These are phyloP conservation scores for Tylochromis polylepis DNA, from an alignment of 2,113 vertebrate genomes.

Conservation along the genomic window DNA sequence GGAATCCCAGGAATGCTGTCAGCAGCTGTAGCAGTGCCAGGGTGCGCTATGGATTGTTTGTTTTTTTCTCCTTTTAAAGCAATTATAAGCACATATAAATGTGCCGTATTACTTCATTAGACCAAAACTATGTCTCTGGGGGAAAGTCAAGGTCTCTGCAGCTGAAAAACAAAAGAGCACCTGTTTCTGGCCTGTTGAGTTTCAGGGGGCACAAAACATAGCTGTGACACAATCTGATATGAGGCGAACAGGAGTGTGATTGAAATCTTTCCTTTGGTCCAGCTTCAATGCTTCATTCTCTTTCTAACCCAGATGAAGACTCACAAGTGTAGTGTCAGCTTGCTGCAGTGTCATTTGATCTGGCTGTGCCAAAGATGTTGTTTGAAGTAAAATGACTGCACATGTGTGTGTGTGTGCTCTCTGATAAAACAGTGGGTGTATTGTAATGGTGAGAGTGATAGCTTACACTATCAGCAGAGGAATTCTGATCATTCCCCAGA, in stretches of 20 bases:
- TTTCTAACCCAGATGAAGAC: background rate
- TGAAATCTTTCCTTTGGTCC: background rate
- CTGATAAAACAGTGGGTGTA: conserved; percentile 45
- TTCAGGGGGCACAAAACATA: conserved; percentile 28
- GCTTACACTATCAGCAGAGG: conserved; percentile 64
- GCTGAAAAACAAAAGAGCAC: conserved; percentile 50
- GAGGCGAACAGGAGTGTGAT: conserved; percentile 1
- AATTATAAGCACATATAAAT: background rate
- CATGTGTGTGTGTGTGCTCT: background rate
- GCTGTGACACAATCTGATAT: conserved; percentile 34
- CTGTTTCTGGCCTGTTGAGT: conserved; percentile 43
- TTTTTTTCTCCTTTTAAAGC: conserved; percentile 17
- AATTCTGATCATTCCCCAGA: conserved; percentile 63
- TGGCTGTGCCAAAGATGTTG: background rate
- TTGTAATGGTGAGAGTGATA: conserved; percentile 48
- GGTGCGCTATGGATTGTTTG: background rate
- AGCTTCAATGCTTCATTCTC: background rate
- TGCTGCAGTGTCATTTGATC: conserved; percentile 31
- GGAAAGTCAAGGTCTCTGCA: background rate
- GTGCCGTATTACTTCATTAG: background rate
- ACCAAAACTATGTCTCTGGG: background rate
- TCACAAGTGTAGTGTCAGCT: background rate
- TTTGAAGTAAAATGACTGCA: conserved; percentile 6
- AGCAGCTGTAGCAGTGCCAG: background rate
- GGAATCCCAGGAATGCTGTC: background rate